These are phyloP conservation scores for Oostethus manadensis DNA, from an alignment of 2,113 vertebrate genomes.

Conservation along the genomic window DNA sequence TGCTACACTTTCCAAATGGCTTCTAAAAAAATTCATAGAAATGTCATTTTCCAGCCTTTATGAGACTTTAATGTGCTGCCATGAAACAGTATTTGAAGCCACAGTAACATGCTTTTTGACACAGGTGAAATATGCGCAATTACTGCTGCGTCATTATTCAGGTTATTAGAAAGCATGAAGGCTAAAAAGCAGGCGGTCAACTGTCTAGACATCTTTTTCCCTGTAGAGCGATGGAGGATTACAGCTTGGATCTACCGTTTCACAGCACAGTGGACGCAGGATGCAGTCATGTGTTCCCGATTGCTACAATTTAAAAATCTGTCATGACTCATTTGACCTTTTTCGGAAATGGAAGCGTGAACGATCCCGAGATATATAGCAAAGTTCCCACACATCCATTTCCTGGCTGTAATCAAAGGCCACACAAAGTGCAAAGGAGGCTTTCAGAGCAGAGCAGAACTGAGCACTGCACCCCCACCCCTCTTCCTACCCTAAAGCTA, in stretches of 20 bases:
- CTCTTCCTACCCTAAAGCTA: slow-evolving; percentile 4
- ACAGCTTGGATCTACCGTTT: not conserved
- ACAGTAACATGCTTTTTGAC: not conserved
- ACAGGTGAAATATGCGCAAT: not conserved
- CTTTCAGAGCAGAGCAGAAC: slow-evolving; percentile 23
- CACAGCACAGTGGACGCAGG: not conserved
- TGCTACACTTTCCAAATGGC: not conserved
- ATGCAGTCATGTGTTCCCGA: slow-evolving; percentile 4
- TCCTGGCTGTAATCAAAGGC: slow-evolving; percentile 38
- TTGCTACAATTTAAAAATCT: slow-evolving; percentile 20
- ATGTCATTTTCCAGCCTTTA: not conserved
- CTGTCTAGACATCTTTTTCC: not conserved
- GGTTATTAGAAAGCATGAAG: not conserved
- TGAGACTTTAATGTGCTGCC: slow-evolving; percentile 5
- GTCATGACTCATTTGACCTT: slow-evolving; percentile 7
- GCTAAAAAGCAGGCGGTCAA: not conserved
- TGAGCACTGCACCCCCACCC: not conserved
- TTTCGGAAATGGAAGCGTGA: slow-evolving; percentile 19
- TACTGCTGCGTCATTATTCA: not conserved
- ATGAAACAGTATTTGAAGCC: not conserved
- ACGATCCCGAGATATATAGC: slow-evolving; percentile 20
- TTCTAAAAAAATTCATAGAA: not conserved
- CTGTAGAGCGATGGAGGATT: too few species aligned
- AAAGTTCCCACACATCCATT: slow-evolving; percentile 11
- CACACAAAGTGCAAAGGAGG: slow-evolving; percentile 27